phyloP scores from a whole-genome alignment of 2,888 invertebrate species.

The Lacanobia oleracea region DNA sequence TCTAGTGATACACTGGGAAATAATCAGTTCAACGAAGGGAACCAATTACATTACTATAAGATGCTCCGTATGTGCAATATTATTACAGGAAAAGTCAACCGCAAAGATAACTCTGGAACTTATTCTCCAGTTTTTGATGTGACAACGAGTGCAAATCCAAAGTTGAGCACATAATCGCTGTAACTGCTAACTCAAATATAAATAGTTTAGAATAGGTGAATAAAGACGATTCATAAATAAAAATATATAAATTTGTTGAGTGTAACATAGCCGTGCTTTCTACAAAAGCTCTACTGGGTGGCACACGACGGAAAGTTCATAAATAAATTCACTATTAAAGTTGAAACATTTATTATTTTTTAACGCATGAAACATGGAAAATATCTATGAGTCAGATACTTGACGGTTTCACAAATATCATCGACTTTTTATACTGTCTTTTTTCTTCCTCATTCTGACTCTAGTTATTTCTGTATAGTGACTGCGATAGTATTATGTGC shows the following conservation, averaged over 20 bases:
- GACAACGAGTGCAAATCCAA: background rate
- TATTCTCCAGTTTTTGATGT: background rate
- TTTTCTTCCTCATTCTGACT: constrained; percentile 37
- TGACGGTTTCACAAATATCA: constrained; percentile 25
- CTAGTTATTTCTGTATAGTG: constrained; percentile 30
- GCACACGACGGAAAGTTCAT: background rate
- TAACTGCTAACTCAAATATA: background rate
- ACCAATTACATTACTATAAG: background rate
- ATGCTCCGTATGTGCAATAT: background rate
- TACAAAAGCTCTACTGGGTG: background rate
- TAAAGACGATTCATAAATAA: background rate
- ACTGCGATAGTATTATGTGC: background rate
- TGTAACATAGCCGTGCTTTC: background rate
- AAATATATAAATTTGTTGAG: background rate
- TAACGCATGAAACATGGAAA: constrained; percentile 13
- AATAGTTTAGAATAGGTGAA: background rate
- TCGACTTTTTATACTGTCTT: constrained; percentile 19
- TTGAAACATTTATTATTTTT: constrained; percentile 7
- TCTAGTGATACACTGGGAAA: constrained; percentile 1
- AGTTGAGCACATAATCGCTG: too few species aligned
- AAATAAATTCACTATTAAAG: background rate
- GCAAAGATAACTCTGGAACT: background rate
- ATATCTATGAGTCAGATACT: constrained; percentile 17
- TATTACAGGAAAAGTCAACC: background rate
- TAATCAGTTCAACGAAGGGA: constrained; percentile 9